Evolutionary conservation across 2,888 invertebrate species (phyloP).

Genomic region (Alloscopus bannaensis): DNA sequence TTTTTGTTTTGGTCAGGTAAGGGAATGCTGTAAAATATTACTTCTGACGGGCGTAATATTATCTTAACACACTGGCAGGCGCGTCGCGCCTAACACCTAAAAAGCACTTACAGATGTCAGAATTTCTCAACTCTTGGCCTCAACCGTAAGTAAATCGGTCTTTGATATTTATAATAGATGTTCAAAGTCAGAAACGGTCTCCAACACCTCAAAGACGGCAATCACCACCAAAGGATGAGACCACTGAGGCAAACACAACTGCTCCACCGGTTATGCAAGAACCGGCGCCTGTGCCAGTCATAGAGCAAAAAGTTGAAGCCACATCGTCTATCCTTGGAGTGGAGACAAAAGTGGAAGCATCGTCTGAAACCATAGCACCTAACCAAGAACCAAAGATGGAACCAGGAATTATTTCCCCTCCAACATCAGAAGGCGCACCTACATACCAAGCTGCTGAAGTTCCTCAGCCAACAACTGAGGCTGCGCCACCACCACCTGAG

Average conservation of each 20-base stretch:
- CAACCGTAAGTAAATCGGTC: too few relatives aligned
- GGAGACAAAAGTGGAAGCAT: too few relatives aligned
- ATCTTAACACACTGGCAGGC: too few relatives aligned
- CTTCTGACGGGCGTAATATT: too few relatives aligned
- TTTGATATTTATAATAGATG: constrained; percentile 15
- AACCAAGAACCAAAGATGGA: too few relatives aligned
- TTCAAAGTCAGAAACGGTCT: constrained; percentile 44
- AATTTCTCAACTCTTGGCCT: too few relatives aligned
- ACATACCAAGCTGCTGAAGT: constrained; percentile 22
- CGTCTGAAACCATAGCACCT: too few relatives aligned
- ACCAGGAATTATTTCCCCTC: constrained; percentile 8
- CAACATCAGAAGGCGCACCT: not conserved
- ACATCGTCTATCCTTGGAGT: constrained; percentile 75
- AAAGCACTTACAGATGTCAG: too few relatives aligned
- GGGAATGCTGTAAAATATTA: too few relatives aligned
- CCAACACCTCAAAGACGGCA: constrained; percentile 32
- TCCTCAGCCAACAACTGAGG: not conserved
- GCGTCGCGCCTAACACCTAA: too few relatives aligned
- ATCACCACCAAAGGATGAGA: constrained; percentile 35
- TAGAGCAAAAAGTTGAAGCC: constrained; percentile 17
- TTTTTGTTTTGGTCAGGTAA: too few relatives aligned
- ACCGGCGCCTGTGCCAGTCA: constrained; percentile 43
- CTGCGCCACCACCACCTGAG: constrained; percentile 4
- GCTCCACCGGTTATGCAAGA: not conserved
- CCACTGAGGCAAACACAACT: not conserved